Evolutionary conservation across 2,797 vertebrate genomes (phyloP).

Genomic region (Phoebastria nigripes): DNA sequence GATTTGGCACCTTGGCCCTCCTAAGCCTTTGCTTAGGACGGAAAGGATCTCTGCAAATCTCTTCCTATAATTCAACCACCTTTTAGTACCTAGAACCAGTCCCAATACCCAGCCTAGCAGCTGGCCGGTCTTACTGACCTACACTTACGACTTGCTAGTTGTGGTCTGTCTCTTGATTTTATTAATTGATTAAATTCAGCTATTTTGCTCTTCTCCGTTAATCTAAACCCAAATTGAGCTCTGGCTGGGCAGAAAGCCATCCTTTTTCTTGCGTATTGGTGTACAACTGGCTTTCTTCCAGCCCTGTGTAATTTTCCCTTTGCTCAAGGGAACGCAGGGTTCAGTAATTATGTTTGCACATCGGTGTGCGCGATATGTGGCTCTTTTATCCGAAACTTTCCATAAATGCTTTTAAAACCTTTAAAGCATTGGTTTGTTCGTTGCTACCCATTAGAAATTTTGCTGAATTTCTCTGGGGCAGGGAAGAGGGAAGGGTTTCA

Average conservation of each 20-base stretch:
- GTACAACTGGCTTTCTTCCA: not conserved
- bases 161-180: not conserved
- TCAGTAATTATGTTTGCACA: not conserved
- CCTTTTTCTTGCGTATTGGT: not conserved
- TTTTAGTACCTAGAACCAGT: not conserved
- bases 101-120: not conserved
- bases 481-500: not conserved
- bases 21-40: not conserved
- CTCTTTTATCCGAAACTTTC: not conserved
- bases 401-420: not conserved
- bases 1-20: not conserved
- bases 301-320: not conserved
- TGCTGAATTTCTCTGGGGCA: not conserved
- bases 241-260: not conserved
- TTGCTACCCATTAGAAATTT: not conserved
- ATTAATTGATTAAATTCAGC: not conserved
- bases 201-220: not conserved
- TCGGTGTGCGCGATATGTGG: rapidly evolving
- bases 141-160: not conserved
- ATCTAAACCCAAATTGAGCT: not conserved
- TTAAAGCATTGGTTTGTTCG: not conserved
- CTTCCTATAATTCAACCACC: not conserved
- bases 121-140: not conserved
- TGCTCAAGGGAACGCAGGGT: not conserved
- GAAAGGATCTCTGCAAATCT: not conserved